phyloP scores from a whole-genome alignment of 2,797 vertebrate genomes.

The Channallabes apus region DNA sequence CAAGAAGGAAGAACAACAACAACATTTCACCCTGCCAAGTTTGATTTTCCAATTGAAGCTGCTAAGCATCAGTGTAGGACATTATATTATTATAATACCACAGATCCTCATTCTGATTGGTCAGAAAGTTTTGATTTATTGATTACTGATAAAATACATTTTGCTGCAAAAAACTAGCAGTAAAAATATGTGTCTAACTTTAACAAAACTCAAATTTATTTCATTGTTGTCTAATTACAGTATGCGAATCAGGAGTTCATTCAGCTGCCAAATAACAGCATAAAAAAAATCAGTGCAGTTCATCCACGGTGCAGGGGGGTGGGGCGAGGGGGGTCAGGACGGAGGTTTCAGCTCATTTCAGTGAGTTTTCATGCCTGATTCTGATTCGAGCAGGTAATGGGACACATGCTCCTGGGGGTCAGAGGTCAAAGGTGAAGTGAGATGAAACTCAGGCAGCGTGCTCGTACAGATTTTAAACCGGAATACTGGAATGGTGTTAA shows the following conservation, averaged over 20 bases:
- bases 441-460: constrained; percentile 52
- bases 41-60: neutral
- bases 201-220: no score
- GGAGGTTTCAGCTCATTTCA: neutral
- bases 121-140: neutral
- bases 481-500: neutral
- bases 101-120: neutral
- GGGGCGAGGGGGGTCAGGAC: neutral
- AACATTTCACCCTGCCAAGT: constrained; percentile 34
- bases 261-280: neutral
- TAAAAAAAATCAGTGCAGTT: neutral
- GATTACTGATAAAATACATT: neutral
- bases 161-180: neutral
- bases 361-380: constrained; percentile 62
- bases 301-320: neutral
- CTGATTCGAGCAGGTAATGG: constrained; percentile 53
- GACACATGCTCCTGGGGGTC: constrained; percentile 72
- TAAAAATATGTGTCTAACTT: neutral
- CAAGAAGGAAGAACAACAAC: neutral
- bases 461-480: constrained; percentile 6
- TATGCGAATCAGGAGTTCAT: neutral
- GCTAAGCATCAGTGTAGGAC: neutral
- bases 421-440: constrained; percentile 32
- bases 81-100: neutral
- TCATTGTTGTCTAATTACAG: neutral